A percentile compares a stretch with the other conserved stretches of the same genome.
These are phyloP conservation scores for Orientallactaga bullata DNA, from an alignment of 2,113 vertebrate genomes.

Conservation along the genomic window DNA sequence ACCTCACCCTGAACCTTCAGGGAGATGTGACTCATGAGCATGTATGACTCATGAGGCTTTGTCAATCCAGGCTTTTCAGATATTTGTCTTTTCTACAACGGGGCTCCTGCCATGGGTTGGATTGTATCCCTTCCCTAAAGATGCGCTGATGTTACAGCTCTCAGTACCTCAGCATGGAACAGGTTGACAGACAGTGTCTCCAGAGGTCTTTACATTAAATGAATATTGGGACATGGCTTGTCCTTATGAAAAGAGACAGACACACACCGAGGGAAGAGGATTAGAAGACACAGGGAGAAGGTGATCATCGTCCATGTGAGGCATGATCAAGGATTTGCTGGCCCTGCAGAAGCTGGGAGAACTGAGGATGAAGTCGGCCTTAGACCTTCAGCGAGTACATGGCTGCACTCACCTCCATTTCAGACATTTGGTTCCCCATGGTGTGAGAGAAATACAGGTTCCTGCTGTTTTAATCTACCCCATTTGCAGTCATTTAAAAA, in stretches of 20 bases:
- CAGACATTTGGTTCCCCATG: neutral
- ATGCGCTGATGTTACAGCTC: neutral
- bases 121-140: neutral
- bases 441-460: accelerated
- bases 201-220: neutral
- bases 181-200: neutral
- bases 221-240: neutral
- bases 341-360: neutral
- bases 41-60: neutral
- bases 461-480: neutral
- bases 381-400: accelerated
- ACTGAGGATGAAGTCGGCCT: neutral
- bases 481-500: neutral
- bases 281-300: neutral
- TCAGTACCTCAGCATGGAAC: neutral
- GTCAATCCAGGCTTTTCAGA: neutral
- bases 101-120: neutral
- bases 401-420: neutral
- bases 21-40: neutral
- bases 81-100: neutral
- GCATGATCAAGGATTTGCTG: neutral
- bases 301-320: neutral
- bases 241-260: neutral
- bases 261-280: neutral
- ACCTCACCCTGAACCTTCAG: neutral